Evolutionary conservation across 2,113 vertebrate genomes (phyloP), one percentile per base, ranked within the genome.

Genomic region (Podarcis raffonei): DNA sequence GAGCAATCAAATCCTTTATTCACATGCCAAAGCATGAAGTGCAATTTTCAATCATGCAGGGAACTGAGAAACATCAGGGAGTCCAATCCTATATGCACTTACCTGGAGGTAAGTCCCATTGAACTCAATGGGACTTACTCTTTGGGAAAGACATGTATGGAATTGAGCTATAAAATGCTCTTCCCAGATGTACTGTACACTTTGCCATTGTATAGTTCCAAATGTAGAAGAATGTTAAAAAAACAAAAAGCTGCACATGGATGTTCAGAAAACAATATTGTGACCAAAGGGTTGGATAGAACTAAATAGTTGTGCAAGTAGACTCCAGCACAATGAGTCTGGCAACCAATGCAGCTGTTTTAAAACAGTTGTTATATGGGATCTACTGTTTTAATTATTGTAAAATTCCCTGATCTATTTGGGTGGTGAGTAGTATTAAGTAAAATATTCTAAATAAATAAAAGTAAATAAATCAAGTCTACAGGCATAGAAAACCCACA

Each of bases 111-210:
- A 4, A 62, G 6, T 22, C 20, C n/a, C 57, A 62, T 11, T 62
- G 53, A 81, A 81, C n/a, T 35, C 57, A 57, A 1, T 57, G 18
- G 6, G 2, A 57, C 13, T n/a, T 30, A 53, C 27, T 57, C 18
- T 16, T n/a, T 27, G 30, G 9, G 57, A 23, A 3, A 16, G 9
- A 78, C 37, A 27, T 25, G 39, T 13, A 53, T 30, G 16, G 48
- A 4, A 18, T 7, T 57, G 27, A 82, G 91, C 82, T 92, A 90
- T 93, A 91, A 94, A 94, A 92, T 90, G 53, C 82, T 88, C 87
- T 94, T 94, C 89, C 93, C 94, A 95, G 93, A 93, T 93, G 94
- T 13, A 18, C 86, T 93, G 94, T 13, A 18, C 84, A 93, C 8
- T 75, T 75, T 35, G 93, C 84, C 94, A 94, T 93, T 95, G 93